A percentile compares a stretch with the other conserved stretches of the same genome.
Conservation (phyloP, 1,140 invertebrate genomes). For the Sitobion miscanthi region DNA sequence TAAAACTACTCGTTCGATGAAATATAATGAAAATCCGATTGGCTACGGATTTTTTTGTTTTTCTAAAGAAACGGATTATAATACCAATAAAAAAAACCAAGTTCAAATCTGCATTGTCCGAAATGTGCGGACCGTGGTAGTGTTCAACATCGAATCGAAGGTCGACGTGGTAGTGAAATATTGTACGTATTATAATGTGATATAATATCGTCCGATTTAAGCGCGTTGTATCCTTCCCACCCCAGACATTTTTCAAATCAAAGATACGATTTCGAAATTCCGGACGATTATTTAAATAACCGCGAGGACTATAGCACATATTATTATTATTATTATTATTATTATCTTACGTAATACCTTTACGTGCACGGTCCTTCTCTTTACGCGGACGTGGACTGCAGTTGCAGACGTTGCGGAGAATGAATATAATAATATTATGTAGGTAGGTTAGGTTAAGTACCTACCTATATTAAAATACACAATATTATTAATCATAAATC, state of each 20-base stretch:
- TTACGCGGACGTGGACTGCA: not conserved
- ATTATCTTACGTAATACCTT: not conserved
- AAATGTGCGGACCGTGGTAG: not conserved
- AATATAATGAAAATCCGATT: not conserved
- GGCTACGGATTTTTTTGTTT: not conserved
- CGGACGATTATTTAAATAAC: not conserved
- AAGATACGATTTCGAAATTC: not conserved
- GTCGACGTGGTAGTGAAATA: not conserved
- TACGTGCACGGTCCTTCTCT: not conserved
- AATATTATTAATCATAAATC: not conserved
- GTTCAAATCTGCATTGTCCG: slow-evolving; percentile 24
- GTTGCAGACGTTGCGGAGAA: not conserved
- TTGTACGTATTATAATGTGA: not conserved
- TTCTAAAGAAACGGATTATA: not conserved
- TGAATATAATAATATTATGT: not conserved
- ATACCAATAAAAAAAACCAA: not conserved
- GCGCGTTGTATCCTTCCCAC: not conserved
- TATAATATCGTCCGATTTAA: not conserved
- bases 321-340: too few relatives aligned
- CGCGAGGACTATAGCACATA: not conserved
- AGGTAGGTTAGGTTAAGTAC: not conserved
- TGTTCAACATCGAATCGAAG: slow-evolving; percentile 15
- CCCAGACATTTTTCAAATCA: not conserved
- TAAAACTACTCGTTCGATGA: not conserved
- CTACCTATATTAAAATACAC: not conserved